Conservation (phyloP, 2,113 vertebrate species). For the Gallinago undulata region DNA sequence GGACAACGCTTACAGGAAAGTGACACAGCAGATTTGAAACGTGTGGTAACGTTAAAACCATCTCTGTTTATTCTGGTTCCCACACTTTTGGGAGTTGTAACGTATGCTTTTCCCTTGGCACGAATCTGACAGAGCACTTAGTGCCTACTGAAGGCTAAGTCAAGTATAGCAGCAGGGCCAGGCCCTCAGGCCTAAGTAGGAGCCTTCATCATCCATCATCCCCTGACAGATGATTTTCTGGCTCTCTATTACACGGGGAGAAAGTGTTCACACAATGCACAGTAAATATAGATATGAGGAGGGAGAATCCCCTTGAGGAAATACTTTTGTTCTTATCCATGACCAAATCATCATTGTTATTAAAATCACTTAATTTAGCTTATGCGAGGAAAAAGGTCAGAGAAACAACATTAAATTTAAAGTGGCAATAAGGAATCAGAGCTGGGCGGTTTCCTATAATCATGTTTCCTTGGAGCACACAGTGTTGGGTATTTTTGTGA, state of each 20-base stretch:
- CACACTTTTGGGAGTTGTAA: constrained; percentile 77
- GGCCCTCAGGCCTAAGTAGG: constrained; percentile 73
- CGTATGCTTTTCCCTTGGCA: constrained; percentile 80
- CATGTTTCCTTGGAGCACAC: not conserved
- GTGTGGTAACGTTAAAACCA: constrained; percentile 72
- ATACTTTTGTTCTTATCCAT: not conserved
- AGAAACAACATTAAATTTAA: not conserved
- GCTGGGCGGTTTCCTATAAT: not conserved
- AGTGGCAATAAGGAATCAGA: not conserved
- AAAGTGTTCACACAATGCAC: not conserved
- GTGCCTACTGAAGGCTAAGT: constrained; percentile 73
- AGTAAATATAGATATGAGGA: not conserved
- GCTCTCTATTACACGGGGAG: not conserved
- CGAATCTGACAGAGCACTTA: constrained; percentile 82
- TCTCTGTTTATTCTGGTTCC: constrained; percentile 75
- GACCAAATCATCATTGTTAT: not conserved
- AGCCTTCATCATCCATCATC: constrained; percentile 74
- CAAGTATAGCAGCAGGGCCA: constrained; percentile 72
- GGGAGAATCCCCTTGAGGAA: not conserved
- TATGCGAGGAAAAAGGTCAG: not conserved
- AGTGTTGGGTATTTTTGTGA: not conserved
- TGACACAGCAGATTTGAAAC: constrained; percentile 57
- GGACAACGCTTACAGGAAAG: constrained; percentile 56
- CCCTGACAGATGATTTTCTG: constrained; percentile 64
- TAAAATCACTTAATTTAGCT: not conserved